phyloP scores from a whole-genome alignment of 1,140 invertebrate genomes.

The Drosophila asahinai region DNA sequence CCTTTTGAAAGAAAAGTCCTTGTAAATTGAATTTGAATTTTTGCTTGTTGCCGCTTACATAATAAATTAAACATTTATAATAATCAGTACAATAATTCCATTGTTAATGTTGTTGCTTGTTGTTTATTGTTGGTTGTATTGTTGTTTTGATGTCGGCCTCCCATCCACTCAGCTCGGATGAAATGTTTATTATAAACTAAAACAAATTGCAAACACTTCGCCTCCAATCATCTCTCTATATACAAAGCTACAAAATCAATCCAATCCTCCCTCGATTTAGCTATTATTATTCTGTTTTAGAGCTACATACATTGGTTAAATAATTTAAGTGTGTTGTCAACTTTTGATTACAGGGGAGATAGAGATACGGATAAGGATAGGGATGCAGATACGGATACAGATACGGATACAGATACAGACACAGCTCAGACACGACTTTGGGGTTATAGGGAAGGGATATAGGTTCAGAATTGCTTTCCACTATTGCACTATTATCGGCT shows the following conservation, averaged over 20 bases:
- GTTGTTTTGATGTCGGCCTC: constrained; percentile 27
- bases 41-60: constrained; percentile 51
- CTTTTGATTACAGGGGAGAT: constrained; percentile 41
- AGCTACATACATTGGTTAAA: constrained; percentile 12
- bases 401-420: constrained; percentile 10
- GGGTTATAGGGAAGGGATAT: constrained; percentile 16
- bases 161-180: constrained; percentile 26
- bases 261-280: constrained; percentile 16
- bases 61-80: constrained; percentile 58
- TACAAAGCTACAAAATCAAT: constrained; percentile 48
- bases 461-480: constrained; percentile 49
- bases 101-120: constrained; percentile 29
- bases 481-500: constrained; percentile 68
- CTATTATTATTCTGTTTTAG: constrained; percentile 17
- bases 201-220: constrained; percentile 43
- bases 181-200: constrained; percentile 38
- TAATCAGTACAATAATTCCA: constrained; percentile 48
- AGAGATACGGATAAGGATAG: background rate
- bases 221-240: constrained; percentile 21
- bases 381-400: constrained; percentile 6
- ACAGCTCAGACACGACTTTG: background rate
- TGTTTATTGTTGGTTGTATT: constrained; percentile 12
- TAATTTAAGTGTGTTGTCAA: constrained; percentile 17
- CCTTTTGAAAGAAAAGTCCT: constrained; percentile 9
- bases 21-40: constrained; percentile 27